Base-by-base conservation (phyloP, 2,888 invertebrate species). In the Trichacis sp. region DNA sequence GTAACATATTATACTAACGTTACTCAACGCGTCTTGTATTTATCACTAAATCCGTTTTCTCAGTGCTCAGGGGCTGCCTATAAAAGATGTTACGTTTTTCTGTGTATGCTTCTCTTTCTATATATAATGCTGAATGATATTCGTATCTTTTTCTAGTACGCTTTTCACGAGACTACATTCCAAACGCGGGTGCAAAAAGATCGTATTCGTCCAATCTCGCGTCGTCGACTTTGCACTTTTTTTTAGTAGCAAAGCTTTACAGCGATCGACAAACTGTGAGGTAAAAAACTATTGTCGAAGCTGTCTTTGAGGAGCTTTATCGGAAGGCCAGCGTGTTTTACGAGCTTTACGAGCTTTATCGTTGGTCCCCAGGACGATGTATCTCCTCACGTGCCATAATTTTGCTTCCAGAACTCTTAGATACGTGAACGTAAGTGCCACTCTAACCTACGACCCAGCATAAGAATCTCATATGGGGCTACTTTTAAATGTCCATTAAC, bases 341-440 rank as follows among this genome's bases (percentile, higher is more conserved):
- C 56, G 64, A 60, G 59, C 58, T 60, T 60, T 54, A 53, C 52
- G 60, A 61, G 60, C 60, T 65, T 65, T 65, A 65, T 64, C 64
- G 56, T 51, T 46, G 43, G 30, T 43, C 47, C 36, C 19, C 40
- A 36, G 46, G 24, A 46, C 53, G 50, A 64, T 54, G 53, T 43
- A 64, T 64, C 64, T 64, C 50, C 50, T 36, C 52, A 42, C 48
- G 20, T 50, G 51, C 58, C 59, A 59, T 64, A 64, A 64, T 51
- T 53, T 47, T 50, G 50, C 54, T 50, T 40, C 50, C 33, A 56
- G 50, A 24, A 58, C 52, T 58, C 52, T 52, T 58, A 52, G 58
- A 52, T 38, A 47, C 38, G 51, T 40, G 46, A 50, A 33, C 45
- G 45, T 57, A 57, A 46, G 50, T 57, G 57, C 50, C 50, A 58